phyloP scores from a whole-genome alignment of 2,888 invertebrate species.

The Drosophila vallismaia region DNA sequence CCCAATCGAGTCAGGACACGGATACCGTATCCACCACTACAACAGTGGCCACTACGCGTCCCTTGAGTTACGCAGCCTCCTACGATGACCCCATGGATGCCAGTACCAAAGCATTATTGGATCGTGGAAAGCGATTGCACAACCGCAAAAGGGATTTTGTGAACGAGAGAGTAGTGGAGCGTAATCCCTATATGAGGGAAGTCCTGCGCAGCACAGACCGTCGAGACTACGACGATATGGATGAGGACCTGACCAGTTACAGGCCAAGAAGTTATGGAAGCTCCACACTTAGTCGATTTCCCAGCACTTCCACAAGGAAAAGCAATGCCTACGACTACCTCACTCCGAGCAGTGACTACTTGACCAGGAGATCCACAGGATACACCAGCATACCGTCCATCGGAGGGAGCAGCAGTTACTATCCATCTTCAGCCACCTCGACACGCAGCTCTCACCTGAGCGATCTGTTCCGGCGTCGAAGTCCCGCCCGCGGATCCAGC shows the following conservation, averaged over 20 bases:
- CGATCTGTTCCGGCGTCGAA: conserved; percentile 80
- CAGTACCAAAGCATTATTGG: conserved; percentile 79
- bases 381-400: conserved; percentile 39
- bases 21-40: conserved; percentile 57
- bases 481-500: conserved; percentile 64
- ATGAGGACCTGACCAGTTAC: conserved; percentile 72
- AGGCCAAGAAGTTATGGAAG: conserved; percentile 70
- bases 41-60: conserved; percentile 55
- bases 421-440: conserved; percentile 40
- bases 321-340: conserved; percentile 61
- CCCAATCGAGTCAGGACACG: conserved; percentile 65
- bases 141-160: conserved; percentile 83
- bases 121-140: conserved; percentile 82
- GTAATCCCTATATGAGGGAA: conserved; percentile 83
- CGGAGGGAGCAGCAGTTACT: conserved; percentile 38
- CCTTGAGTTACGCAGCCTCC: conserved; percentile 40
- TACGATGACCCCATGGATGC: conserved; percentile 68
- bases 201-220: conserved; percentile 68
- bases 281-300: conserved; percentile 69
- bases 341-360: conserved; percentile 48
- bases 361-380: conserved; percentile 46
- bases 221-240: conserved; percentile 62
- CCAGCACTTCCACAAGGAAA: conserved; percentile 60
- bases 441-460: conserved; percentile 68
- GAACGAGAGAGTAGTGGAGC: conserved; percentile 82